Conservation (phyloP, 2,888 invertebrate species). For the Ceriagrion tenellum region DNA sequence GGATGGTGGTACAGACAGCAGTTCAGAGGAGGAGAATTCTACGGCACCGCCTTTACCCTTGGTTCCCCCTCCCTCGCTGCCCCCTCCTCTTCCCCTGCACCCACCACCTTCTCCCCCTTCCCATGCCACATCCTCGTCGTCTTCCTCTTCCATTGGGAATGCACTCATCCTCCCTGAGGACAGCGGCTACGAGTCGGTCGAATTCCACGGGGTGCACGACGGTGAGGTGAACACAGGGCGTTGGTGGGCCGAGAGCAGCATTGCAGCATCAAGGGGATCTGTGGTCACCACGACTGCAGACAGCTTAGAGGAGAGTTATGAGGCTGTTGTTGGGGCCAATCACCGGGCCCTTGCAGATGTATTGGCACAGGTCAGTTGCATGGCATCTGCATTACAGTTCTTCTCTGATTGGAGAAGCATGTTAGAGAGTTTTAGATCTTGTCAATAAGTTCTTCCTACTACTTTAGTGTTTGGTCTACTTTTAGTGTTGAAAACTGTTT, state of each 20-base stretch:
- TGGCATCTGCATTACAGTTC: neutral
- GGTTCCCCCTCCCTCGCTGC: constrained; percentile 39
- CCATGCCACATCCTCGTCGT: constrained; percentile 37
- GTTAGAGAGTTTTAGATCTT: neutral
- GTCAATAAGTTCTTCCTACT: neutral
- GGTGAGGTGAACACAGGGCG: constrained; percentile 73
- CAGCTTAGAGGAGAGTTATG: constrained; percentile 91
- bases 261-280: constrained; percentile 75
- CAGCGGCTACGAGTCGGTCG: constrained; percentile 74
- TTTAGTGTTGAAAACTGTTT: neutral
- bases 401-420: neutral
- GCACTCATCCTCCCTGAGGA: constrained; percentile 70
- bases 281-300: constrained; percentile 79
- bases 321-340: constrained; percentile 93
- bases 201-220: constrained; percentile 70
- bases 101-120: constrained; percentile 36
- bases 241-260: constrained; percentile 75
- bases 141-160: constrained; percentile 33
- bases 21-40: constrained; percentile 52
- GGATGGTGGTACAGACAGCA: constrained; percentile 39
- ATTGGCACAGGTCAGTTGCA: constrained; percentile 87
- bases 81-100: constrained; percentile 33
- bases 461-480: no score
- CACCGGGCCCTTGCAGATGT: constrained; percentile 94
- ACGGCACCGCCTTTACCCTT: constrained; percentile 41